Evolutionary conservation across 37 sponge, comb jelly and placozoan genomes (phyloP).

Genomic region (Ephydatia muelleri): DNA sequence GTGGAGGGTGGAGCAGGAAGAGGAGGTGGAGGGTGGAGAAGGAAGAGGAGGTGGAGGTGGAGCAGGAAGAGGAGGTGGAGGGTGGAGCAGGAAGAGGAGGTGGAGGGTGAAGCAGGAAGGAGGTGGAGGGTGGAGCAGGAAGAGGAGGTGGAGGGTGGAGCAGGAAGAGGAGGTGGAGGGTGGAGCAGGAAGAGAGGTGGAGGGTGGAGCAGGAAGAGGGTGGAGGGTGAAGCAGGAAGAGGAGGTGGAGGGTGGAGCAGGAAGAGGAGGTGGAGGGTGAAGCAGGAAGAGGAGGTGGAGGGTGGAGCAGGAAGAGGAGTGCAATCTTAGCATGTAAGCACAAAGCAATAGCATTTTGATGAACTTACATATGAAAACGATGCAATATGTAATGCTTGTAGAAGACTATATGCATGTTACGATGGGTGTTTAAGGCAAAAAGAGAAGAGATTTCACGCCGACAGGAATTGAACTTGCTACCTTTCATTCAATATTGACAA

Average conservation of each 20-base stretch:
- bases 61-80: no score
- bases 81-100: background rate
- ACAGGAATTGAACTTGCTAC: no score
- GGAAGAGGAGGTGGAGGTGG: no score
- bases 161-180: background rate
- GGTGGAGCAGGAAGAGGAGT: background rate
- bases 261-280: background rate
- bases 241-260: background rate
- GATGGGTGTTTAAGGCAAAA: no score
- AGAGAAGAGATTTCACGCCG: no score
- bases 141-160: no score
- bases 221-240: background rate
- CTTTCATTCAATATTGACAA: no score
- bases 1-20: background rate
- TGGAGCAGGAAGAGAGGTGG: background rate
- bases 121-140: no score
- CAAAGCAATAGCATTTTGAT: background rate
- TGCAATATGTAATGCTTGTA: no score
- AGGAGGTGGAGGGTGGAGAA: background rate
- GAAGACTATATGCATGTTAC: no score
- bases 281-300: background rate
- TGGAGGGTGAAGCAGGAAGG: no score
- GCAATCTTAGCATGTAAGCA: background rate
- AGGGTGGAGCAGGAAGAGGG: background rate
- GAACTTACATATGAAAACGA: no score